Evolutionary conservation across 35 echinoderm and acorn worm species (phyloP).

Genomic region (Anneissia japonica): DNA sequence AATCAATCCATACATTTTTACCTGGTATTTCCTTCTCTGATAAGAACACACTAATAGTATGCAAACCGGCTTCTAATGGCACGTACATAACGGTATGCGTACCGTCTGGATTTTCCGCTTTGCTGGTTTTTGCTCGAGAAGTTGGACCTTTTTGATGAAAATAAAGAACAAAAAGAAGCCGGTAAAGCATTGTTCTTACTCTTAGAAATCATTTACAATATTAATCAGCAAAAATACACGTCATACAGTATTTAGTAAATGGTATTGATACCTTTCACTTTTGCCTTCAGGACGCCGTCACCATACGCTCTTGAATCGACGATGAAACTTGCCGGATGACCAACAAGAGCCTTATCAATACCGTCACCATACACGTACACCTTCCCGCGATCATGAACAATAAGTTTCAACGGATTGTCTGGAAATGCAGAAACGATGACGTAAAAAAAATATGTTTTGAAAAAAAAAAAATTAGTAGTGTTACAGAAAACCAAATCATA

Average conservation of each 20-base stretch:
- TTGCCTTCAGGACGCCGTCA: slow-evolving; percentile 64
- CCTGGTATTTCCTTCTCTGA: neutral
- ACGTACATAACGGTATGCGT: neutral
- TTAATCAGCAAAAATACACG: neutral
- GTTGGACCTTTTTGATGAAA: neutral
- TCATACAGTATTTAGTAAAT: neutral
- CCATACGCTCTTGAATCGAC: slow-evolving; percentile 65
- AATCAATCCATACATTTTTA: neutral
- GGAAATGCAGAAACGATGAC: slow-evolving; percentile 17
- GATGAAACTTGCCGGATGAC: slow-evolving; percentile 41
- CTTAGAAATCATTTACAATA: too few relatives aligned
- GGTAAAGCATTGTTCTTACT: too few relatives aligned
- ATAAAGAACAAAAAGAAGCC: neutral
- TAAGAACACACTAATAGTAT: neutral
- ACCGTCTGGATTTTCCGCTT: neutral
- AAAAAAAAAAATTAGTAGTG: too few relatives aligned
- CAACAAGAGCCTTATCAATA: slow-evolving; percentile 49
- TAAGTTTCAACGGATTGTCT: slow-evolving; percentile 82
- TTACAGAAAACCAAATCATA: too few relatives aligned
- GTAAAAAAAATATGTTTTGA: too few relatives aligned
- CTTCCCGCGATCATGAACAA: slow-evolving; percentile 50
- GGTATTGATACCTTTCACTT: slow-evolving; percentile 73
- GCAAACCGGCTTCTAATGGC: neutral
- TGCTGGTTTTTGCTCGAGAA: neutral
- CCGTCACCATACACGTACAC: slow-evolving; percentile 66